These are phyloP conservation scores for Crocodylus rhombifer DNA, from an alignment of 2,797 vertebrate species.

Conservation along the genomic window DNA sequence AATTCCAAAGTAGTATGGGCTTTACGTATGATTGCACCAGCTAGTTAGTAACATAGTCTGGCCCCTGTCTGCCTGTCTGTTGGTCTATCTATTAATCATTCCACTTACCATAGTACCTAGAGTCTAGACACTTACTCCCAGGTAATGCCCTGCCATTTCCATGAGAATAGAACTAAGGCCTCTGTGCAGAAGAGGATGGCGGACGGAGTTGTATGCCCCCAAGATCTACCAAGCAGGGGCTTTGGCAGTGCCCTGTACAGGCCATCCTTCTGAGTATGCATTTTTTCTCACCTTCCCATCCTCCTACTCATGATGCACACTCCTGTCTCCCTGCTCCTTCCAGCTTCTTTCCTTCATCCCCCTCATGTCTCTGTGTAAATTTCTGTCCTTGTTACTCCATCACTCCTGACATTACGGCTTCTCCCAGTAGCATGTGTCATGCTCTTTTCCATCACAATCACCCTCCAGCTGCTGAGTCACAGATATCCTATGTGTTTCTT, in stretches of 20 bases:
- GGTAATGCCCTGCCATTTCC: background rate
- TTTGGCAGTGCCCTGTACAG: background rate
- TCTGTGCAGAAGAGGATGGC: background rate
- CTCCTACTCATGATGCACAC: no score
- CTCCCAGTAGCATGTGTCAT: background rate
- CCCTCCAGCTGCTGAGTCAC: background rate
- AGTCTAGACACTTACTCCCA: background rate
- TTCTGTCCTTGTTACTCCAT: background rate
- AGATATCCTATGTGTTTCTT: background rate
- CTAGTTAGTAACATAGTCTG: background rate
- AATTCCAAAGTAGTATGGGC: background rate
- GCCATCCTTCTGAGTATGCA: fast-evolving
- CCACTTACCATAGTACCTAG: constrained; percentile 24
- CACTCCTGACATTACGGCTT: background rate
- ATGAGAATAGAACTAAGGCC: background rate
- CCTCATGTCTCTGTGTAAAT: background rate
- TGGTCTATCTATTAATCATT: background rate
- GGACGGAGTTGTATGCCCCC: fast-evolving
- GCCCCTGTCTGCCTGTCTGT: background rate
- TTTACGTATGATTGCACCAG: background rate
- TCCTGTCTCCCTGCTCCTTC: background rate
- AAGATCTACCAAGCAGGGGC: fast-evolving
- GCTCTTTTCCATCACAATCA: background rate
- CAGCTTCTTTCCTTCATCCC: background rate
- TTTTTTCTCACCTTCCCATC: background rate